Evolutionary conservation across 2,797 vertebrate genomes (phyloP).

Genomic region (Scomberomorus guttatus): DNA sequence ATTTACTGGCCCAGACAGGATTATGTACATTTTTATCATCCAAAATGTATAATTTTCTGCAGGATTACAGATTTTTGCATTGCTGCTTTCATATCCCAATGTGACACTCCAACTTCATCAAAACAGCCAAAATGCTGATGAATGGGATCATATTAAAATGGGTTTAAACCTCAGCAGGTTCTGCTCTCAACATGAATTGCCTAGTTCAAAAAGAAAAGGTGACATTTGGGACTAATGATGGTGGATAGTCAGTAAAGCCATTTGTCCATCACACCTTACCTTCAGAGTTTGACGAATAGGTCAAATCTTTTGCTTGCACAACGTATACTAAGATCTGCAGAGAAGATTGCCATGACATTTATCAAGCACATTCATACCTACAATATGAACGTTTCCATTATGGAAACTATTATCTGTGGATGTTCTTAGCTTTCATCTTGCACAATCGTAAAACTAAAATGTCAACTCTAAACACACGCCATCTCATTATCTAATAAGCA

Average conservation of each 20-base stretch:
- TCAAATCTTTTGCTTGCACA: not conserved
- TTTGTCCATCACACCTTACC: not conserved
- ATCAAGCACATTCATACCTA: too few relatives aligned
- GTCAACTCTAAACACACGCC: too few relatives aligned
- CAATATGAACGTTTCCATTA: too few relatives aligned
- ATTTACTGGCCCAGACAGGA: not conserved
- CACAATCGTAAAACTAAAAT: too few relatives aligned
- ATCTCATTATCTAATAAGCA: too few relatives aligned
- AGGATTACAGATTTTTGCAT: not conserved
- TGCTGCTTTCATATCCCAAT: not conserved
- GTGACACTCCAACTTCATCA: not conserved
- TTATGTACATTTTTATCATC: not conserved
- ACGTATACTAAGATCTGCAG: too few relatives aligned
- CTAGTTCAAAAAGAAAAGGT: not conserved
- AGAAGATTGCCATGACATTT: too few relatives aligned
- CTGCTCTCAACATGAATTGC: not conserved
- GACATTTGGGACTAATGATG: not conserved
- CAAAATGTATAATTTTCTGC: not conserved
- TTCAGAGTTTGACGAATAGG: not conserved
- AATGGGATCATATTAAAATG: not conserved
- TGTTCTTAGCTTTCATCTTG: too few relatives aligned
- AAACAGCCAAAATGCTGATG: constrained; percentile 8
- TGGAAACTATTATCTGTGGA: too few relatives aligned
- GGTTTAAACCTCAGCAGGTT: not conserved
- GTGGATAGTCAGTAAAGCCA: not conserved